Evolutionary conservation across 2,113 vertebrate genomes (phyloP), one percentile per base, ranked within the genome.

Genomic region (Periophthalmus modestus): DNA sequence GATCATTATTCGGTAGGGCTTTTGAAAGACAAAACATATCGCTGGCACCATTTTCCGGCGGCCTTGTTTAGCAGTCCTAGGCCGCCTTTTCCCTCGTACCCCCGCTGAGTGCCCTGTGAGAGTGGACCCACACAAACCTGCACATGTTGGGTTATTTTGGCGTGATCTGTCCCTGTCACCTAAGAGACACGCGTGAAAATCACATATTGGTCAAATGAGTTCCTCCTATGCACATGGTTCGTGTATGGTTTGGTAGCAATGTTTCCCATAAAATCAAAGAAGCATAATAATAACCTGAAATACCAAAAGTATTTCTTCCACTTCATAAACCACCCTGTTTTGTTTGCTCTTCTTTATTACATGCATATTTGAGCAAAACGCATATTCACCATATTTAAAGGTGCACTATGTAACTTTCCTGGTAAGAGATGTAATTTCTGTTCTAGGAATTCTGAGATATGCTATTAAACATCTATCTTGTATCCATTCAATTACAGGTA

Each of bases 101-200:
- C 92, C 93, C 89, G 82, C 83, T 50, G 78, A 82, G 78, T 79
- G 81, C 70, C 75, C 67, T 75, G 77, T 89, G 86, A 87, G 88
- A 66, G 83, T 84, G 89, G 76, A 88, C 79, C 69, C 76, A 15
- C 23, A 34, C 71, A 43, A 47, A 11, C 11, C 61, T 62, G 36
- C 68, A 75, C 85, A 85, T 66, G 87, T 79, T 71, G 84, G 48
- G 85, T 85, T 83, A 86, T 88, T 89, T 76, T 78, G 89, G 75
- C 57, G 48, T 72, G 72, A 14, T 13, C 18, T 16, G 15, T 57
- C n/a, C 59, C 39, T 46, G 73, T 54, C 63, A 83, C 34, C n/a
- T 13, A 16, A 69, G 4, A 11, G 0, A 50, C 67, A 34, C 55
- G 68, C 43, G 21, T 24, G 0, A 9, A 28, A 36, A 47, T 58